Conservation (phyloP, 2,113 vertebrate species). For the Oenanthe oenanthe region DNA sequence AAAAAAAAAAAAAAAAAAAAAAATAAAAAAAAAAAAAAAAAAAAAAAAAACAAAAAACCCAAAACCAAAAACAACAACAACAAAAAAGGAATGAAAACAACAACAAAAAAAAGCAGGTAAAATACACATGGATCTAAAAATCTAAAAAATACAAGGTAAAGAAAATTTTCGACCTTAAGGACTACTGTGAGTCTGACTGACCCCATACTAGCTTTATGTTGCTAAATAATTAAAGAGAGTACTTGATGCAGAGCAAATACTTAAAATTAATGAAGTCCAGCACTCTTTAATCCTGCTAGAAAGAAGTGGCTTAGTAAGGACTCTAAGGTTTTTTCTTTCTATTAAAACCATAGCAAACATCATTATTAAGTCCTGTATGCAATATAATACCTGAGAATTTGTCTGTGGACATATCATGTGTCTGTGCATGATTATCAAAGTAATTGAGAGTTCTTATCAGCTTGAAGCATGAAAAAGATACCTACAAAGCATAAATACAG, state of each 20-base stretch:
- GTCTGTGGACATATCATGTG: not conserved
- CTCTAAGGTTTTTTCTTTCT: not conserved
- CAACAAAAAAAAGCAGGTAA: accelerated
- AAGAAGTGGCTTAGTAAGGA: not conserved
- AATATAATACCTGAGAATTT: not conserved
- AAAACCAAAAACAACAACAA: too few species aligned
- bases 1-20: not conserved
- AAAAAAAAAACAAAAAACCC: too few species aligned
- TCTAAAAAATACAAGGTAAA: not conserved
- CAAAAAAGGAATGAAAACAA: accelerated
- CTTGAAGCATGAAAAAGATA: not conserved
- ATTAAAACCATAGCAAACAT: not conserved
- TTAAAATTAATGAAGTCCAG: slow-evolving; percentile 38
- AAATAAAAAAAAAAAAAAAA: too few species aligned
- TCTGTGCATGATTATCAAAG: not conserved
- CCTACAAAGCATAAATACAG: not conserved
- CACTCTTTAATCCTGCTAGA: slow-evolving; percentile 7
- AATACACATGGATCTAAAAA: not conserved
- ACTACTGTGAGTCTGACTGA: not conserved
- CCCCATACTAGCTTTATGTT: not conserved
- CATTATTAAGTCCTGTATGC: not conserved
- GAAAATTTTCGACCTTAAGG: not conserved
- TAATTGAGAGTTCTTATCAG: not conserved
- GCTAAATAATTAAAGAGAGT: not conserved
- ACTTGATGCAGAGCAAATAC: slow-evolving; percentile 11